phyloP scores from a whole-genome alignment of 2,888 invertebrate species.

The Lacanobia wlatinum region DNA sequence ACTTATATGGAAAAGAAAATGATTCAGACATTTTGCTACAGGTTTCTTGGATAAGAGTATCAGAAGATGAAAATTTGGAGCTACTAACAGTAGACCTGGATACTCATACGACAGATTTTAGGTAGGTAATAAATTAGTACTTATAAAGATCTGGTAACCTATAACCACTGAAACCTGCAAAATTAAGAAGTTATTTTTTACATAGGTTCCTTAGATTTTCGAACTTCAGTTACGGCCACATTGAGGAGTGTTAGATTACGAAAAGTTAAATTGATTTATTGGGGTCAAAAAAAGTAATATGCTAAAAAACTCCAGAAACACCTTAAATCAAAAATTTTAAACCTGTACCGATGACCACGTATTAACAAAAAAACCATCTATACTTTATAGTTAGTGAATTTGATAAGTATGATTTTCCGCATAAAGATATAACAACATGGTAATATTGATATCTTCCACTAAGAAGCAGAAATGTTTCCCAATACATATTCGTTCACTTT shows the following conservation, averaged over 20 bases:
- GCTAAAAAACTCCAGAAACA: too few relatives aligned
- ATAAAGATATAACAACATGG: neutral
- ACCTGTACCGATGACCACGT: too few relatives aligned
- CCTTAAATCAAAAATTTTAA: too few relatives aligned
- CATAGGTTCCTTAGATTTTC: neutral
- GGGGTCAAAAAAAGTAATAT: too few relatives aligned
- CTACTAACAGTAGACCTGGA: constrained; percentile 92
- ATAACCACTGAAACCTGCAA: neutral
- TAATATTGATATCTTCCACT: neutral
- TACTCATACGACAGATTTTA: constrained; percentile 92
- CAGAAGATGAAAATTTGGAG: constrained; percentile 92
- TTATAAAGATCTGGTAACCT: neutral
- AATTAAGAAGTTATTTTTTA: neutral
- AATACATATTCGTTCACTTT: constrained; percentile 21
- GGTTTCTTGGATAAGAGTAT: constrained; percentile 93
- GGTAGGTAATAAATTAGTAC: constrained; percentile 75
- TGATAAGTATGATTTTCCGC: neutral
- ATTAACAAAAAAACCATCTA: too few relatives aligned
- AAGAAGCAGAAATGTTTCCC: neutral
- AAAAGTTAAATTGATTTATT: too few relatives aligned
- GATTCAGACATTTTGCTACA: constrained; percentile 75
- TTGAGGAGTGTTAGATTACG: neutral
- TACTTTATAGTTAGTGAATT: neutral
- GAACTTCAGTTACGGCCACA: neutral
- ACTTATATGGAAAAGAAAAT: neutral